Conservation (phyloP, 2,888 invertebrate genomes). For the Sesamia inferens region DNA sequence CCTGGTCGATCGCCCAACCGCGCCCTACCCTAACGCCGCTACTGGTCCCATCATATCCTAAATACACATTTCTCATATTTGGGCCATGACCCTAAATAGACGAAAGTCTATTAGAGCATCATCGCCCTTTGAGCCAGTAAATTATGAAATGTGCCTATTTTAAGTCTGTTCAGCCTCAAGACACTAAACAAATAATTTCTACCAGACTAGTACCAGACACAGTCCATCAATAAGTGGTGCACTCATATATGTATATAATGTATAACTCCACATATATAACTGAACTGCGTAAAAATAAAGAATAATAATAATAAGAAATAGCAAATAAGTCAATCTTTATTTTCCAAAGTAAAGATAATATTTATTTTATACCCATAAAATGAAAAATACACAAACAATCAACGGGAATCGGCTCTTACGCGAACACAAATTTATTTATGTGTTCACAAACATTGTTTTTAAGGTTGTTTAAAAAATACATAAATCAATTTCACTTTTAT, state of each 20-base stretch:
- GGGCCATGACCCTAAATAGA: too few relatives aligned
- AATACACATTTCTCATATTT: too few relatives aligned
- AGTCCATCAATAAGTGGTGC: neutral
- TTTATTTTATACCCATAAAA: constrained; percentile 9
- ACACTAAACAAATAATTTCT: too few relatives aligned
- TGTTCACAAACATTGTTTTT: constrained; percentile 48
- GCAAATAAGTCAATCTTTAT: constrained; percentile 2
- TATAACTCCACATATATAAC: neutral
- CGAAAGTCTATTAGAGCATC: too few relatives aligned
- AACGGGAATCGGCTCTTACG: constrained; percentile 40
- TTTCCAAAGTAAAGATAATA: neutral
- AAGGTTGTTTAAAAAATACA: constrained; percentile 51
- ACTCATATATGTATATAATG: neutral
- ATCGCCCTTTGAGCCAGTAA: too few relatives aligned
- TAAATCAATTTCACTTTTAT: constrained; percentile 55
- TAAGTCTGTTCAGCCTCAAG: too few relatives aligned
- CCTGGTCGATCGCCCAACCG: too few relatives aligned
- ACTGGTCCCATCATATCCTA: too few relatives aligned
- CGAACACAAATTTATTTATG: constrained; percentile 46
- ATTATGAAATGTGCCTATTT: too few relatives aligned
- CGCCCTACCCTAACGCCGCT: too few relatives aligned
- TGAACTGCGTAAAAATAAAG: too few relatives aligned
- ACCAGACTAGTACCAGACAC: too few relatives aligned
- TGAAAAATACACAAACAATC: constrained; percentile 44
- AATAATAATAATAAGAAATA: neutral